Conservation (phyloP, 2,113 vertebrate genomes). For the Mustela lutreola region DNA sequence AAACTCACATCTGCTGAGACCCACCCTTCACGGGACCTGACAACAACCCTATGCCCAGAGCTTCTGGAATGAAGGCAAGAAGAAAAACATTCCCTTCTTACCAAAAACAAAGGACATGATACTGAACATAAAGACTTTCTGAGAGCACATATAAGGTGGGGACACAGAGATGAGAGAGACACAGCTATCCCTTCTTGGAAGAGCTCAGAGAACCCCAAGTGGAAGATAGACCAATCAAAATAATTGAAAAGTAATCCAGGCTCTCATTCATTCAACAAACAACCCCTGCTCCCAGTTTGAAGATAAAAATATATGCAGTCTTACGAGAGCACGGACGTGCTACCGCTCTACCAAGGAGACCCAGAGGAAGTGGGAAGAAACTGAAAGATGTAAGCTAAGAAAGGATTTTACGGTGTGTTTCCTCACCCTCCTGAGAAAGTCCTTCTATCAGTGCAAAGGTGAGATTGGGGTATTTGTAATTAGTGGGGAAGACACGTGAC, state of each 20-base stretch:
- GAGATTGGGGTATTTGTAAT: background rate
- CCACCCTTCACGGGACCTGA: background rate
- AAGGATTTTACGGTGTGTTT: background rate
- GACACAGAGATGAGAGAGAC: background rate
- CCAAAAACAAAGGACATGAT: background rate
- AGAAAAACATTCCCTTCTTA: background rate
- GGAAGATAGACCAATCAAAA: slow-evolving; percentile 3
- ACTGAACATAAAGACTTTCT: slow-evolving; percentile 9
- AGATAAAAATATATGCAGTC: background rate
- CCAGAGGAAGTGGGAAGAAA: background rate
- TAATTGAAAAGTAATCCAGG: background rate
- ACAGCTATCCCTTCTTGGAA: background rate
- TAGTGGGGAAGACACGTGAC: background rate
- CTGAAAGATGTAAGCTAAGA: background rate
- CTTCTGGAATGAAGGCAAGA: background rate
- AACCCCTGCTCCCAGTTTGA: background rate
- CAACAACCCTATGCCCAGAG: background rate
- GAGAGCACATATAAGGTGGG: background rate
- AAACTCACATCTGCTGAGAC: background rate
- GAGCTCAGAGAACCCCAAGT: background rate
- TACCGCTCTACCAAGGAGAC: background rate
- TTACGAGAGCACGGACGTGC: rapidly evolving
- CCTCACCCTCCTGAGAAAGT: background rate
- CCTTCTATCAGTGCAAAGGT: background rate
- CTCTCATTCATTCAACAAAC: background rate